Evolutionary conservation across 2,797 vertebrate genomes (phyloP), one percentile per base, ranked within the genome.

Genomic region (Pipistrellus pipistrellus): DNA sequence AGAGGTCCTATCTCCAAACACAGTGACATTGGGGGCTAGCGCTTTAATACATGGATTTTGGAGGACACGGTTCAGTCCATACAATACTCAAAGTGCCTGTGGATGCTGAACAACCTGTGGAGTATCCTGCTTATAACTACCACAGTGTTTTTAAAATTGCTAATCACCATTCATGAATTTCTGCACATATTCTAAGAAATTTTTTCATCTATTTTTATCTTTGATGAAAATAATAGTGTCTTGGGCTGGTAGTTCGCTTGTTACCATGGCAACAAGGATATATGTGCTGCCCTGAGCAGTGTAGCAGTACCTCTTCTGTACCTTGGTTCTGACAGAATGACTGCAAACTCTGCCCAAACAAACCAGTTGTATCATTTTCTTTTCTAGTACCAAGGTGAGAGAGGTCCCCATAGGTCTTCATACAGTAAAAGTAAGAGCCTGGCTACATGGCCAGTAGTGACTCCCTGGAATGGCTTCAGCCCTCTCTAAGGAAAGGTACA

Each of bases 151-250:
- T 48, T 38, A 78, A 85, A 48, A 75, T 68, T 64, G 69, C 76
- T 69, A 35, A 62, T 87, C 15, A 27, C 21, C 59, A 51, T 44
- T 82, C 32, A 59, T 62, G 59, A 57, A 91, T 81, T 30, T 18
- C 18, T 62, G 27, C 69, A 62, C 13, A 62, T 51, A 87, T 76
- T 81, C 27, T 78, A 82, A 87, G 82, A 62, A 94, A 82, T 41
- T 27, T 82, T 48, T 87, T 41, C 51, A 44, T 59, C 48, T 69
- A 21, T 69, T 91, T 91, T 21, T 51, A 7, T 51, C 53, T 62
- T 69, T 87, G 59, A 46, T 85, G 35, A 73, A 80, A 80, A 85
- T 51, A 66, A 64, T 17, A 23, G 68, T 68, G 21, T 51, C 76
- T 76, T 32, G 20, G 48, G 57, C n/a, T 83, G 41, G 8, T 25